A percentile compares a stretch with the other conserved stretches of the same genome.
Evolutionary conservation across 2,888 invertebrate species (phyloP).

Genomic region (Lampropteryx suffumata): DNA sequence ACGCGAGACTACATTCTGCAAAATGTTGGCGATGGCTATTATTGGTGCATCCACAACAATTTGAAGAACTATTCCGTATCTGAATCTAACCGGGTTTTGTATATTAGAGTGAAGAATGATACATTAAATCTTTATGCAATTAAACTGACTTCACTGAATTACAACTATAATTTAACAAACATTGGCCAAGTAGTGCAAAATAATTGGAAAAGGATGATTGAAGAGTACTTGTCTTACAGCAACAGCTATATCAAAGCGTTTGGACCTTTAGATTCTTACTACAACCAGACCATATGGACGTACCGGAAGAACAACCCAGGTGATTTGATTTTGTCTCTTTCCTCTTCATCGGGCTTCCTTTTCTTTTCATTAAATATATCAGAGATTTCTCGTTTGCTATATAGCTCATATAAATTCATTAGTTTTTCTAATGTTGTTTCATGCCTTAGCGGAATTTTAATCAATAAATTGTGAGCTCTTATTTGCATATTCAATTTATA

Average conservation of each 20-base stretch:
- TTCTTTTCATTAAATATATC: no score
- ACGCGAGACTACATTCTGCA: slow-evolving; percentile 46
- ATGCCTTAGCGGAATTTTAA: no score
- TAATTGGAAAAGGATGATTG: slow-evolving; percentile 55
- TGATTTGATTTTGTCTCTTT: no score
- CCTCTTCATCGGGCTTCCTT: no score
- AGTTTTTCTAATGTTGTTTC: no score
- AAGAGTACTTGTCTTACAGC: slow-evolving; percentile 59
- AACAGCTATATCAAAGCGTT: slow-evolving; percentile 53
- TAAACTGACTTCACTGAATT: slow-evolving; percentile 45
- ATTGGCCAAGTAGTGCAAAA: slow-evolving; percentile 35
- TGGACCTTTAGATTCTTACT: slow-evolving; percentile 33
- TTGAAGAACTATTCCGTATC: slow-evolving; percentile 49
- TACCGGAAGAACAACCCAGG: slow-evolving; percentile 20
- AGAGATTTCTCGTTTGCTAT: no score
- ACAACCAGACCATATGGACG: slow-evolving; percentile 26
- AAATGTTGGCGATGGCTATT: slow-evolving; percentile 63
- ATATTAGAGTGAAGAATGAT: slow-evolving; percentile 54
- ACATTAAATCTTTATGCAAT: slow-evolving; percentile 56
- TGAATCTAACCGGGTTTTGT: slow-evolving; percentile 61
- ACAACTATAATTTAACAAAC: slow-evolving; percentile 36
- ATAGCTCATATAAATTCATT: no score
- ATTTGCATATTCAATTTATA: no score
- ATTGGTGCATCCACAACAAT: slow-evolving; percentile 69
- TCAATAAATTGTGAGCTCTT: no score